phyloP scores from a whole-genome alignment of 1,140 invertebrate genomes.

The Zaprionus africanus region DNA sequence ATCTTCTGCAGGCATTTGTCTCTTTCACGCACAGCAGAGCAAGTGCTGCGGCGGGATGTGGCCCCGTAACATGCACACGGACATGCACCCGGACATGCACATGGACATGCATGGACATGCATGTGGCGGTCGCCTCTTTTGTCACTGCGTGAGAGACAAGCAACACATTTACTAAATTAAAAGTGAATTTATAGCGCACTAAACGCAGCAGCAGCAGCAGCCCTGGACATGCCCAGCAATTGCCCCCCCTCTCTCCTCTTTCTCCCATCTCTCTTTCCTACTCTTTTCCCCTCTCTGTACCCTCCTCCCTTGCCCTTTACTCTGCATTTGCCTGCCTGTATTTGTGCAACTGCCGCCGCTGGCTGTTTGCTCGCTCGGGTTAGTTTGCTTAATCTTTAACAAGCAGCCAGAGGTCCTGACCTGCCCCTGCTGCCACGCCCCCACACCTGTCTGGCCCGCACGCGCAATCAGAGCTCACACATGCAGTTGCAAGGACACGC shows the following conservation, averaged over 20 bases:
- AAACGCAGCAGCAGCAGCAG: constrained; percentile 74
- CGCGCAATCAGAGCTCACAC: constrained; percentile 58
- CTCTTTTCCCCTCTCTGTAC: constrained; percentile 27
- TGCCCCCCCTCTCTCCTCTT: constrained; percentile 18
- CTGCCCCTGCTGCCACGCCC: constrained; percentile 24
- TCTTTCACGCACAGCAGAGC: constrained; percentile 66
- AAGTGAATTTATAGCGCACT: constrained; percentile 81
- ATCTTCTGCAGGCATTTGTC: constrained; percentile 76
- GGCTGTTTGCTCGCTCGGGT: constrained; percentile 66
- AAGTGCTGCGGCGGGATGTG: not conserved
- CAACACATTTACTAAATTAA: constrained; percentile 82
- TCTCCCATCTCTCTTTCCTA: not conserved
- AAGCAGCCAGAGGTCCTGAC: constrained; percentile 76
- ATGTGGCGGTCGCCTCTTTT: constrained; percentile 46
- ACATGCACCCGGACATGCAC: constrained; percentile 17
- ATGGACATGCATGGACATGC: constrained; percentile 25
- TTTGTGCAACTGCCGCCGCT: constrained; percentile 16
- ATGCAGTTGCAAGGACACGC: constrained; percentile 12
- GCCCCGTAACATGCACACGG: constrained; percentile 13
- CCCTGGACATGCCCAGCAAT: constrained; percentile 55
- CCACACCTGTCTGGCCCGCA: not conserved
- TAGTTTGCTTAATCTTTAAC: constrained; percentile 82
- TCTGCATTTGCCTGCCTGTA: constrained; percentile 30
- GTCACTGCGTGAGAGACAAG: constrained; percentile 40
- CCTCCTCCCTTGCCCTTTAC: not conserved